Base-by-base conservation (phyloP, 2,888 invertebrate species). In the Mythimna ferrago region DNA sequence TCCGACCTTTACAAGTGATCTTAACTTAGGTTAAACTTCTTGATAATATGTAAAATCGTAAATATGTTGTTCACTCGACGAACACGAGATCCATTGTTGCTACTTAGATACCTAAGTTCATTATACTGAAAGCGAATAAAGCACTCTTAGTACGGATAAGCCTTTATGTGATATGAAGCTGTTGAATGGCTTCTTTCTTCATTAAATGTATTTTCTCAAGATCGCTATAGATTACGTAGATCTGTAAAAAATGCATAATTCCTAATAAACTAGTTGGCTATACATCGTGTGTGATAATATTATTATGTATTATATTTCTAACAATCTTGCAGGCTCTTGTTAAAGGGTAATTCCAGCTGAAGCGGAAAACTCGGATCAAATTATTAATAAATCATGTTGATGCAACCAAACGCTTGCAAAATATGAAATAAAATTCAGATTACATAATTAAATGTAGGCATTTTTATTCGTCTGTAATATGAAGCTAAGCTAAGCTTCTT, bases 1-100 rank as follows among this genome's bases (percentile, higher is more conserved):
- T 84, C 84, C 86, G 90, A 89, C 90, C 90, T 89, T 86, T 85
- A 78, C 81, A 80, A 86, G 81, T 86, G 86, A 85, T 88, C 89
- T 87, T 82, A 82, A 74, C 75, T 82, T 87, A 82, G 80, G 76
- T 81, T 84, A 83, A 78, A 77, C 81, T 82, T 68, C 83, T 76
- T 67, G 66, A 78, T 78, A 86, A 76, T 79, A 73, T 66, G 61
- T 74, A 57, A 68, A 78, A 76, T 75, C 70, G 66, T 69, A 66
- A 72, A 73, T 80, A 73, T 63, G 54, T 57, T 51, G 51, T 48
- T 66, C 16, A 21, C 58, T 38, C 32, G 26, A 35, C 44, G 56
- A 58, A 57, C 38, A 41, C 57, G 60, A 54, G 32, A 58, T 53
- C 53, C 63, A 75, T 81, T 62, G 41, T 76, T 51, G 76, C 66